phyloP scores from a whole-genome alignment of 2,797 vertebrate species.

The Eptatretus atami region DNA sequence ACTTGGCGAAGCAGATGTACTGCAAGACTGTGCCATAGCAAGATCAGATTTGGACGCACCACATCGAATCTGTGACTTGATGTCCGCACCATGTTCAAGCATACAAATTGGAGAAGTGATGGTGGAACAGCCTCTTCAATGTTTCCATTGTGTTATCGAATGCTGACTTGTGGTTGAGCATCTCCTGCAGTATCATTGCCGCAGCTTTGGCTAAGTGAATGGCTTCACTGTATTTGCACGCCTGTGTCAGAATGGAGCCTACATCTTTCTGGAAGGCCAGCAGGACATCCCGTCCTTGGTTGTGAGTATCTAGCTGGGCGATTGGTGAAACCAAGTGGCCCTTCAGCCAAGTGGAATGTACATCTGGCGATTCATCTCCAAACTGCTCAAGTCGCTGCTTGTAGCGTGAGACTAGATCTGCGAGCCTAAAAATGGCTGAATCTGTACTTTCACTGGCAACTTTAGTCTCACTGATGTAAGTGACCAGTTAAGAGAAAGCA shows the following conservation, averaged over 20 bases:
- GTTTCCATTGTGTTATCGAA: conserved; percentile 7
- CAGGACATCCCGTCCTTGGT: conserved; percentile 6
- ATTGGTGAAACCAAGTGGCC: conserved; percentile 3
- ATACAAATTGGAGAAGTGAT: conserved; percentile 7
- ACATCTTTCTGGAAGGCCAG: conserved; percentile 7
- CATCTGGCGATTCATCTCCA: too few species aligned
- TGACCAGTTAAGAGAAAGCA: too few species aligned
- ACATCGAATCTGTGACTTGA: conserved; percentile 6
- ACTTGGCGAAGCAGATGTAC: neutral
- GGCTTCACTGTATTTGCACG: conserved; percentile 5
- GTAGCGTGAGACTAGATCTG: too few species aligned
- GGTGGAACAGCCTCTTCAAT: conserved; percentile 4
- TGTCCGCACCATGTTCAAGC: conserved; percentile 8
- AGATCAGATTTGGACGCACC: neutral
- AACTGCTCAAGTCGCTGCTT: too few species aligned
- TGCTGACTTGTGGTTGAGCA: conserved; percentile 6
- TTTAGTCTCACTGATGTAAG: too few species aligned
- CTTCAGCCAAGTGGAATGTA: conserved; percentile 5
- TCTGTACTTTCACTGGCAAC: too few species aligned
- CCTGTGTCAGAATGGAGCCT: neutral
- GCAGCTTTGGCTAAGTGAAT: conserved; percentile 7
- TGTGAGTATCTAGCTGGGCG: conserved; percentile 3
- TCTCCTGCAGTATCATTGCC: neutral
- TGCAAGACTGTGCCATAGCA: conserved; percentile 1
- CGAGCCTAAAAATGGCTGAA: too few species aligned